Percentiles rank a stretch among this genome's conserved stretches.
phyloP scores from a whole-genome alignment of 2,113 vertebrate species.

The Notiomystis cincta region DNA sequence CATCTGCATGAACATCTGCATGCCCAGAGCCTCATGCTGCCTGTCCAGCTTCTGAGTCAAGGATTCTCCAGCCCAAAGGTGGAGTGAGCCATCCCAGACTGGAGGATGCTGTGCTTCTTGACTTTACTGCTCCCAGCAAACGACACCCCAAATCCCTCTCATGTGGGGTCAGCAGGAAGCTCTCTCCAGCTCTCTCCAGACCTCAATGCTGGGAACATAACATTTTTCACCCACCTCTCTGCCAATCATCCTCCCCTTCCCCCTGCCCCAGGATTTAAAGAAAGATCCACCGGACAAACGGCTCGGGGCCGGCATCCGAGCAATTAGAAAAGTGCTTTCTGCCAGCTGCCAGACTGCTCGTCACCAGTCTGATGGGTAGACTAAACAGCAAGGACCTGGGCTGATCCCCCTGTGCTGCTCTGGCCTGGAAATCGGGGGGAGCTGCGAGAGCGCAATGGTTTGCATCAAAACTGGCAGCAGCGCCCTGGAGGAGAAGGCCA shows the following conservation, averaged over 20 bases:
- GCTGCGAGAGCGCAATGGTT: conserved; percentile 67
- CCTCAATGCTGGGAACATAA: neutral
- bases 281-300: neutral
- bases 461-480: conserved; percentile 77
- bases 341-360: conserved; percentile 80
- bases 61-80: neutral
- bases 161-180: neutral
- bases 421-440: conserved; percentile 55
- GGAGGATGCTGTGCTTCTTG: neutral
- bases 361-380: conserved; percentile 93
- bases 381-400: conserved; percentile 84
- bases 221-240: neutral
- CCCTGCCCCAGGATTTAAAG: neutral
- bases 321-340: conserved; percentile 45
- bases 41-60: neutral
- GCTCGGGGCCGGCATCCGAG: neutral
- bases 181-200: neutral
- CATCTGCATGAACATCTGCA: neutral
- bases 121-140: neutral
- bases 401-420: conserved; percentile 49
- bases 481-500: conserved; percentile 65
- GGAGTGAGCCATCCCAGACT: neutral
- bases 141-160: neutral
- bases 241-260: neutral
- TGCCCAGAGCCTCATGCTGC: fast-evolving